Percentiles rank a stretch among this genome's conserved stretches.
phyloP scores from a whole-genome alignment of 2,888 invertebrate species.

The Sepiola atlantica region DNA sequence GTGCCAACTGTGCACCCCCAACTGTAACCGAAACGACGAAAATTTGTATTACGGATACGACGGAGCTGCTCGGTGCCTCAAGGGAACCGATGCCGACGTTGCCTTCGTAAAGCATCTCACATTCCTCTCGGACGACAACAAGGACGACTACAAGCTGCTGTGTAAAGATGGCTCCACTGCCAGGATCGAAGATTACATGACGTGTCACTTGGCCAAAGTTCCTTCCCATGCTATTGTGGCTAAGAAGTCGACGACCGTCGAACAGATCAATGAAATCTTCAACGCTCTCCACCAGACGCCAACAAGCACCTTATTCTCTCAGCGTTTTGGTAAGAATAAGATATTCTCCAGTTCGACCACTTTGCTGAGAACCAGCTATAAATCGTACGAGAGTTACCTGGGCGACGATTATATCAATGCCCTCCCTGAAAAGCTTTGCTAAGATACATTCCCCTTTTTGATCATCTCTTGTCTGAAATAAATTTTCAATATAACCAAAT shows the following conservation, averaged over 20 bases:
- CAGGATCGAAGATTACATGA: constrained; percentile 83
- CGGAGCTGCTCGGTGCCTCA: constrained; percentile 83
- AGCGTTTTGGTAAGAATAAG: background rate
- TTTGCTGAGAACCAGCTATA: background rate
- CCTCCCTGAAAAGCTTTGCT: background rate
- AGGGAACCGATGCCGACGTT: constrained; percentile 88
- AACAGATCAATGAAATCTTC: background rate
- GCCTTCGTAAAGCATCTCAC: constrained; percentile 83
- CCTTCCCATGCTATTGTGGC: constrained; percentile 90
- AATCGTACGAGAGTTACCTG: background rate
- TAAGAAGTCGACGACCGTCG: constrained; percentile 72
- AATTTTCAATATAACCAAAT: background rate
- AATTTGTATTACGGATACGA: constrained; percentile 83
- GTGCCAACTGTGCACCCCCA: constrained; percentile 76
- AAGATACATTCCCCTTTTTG: background rate
- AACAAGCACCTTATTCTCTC: background rate
- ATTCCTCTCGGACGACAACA: constrained; percentile 78
- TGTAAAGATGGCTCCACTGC: constrained; percentile 82
- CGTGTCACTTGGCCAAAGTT: constrained; percentile 90
- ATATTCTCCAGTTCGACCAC: background rate
- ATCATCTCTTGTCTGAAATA: background rate
- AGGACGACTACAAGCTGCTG: constrained; percentile 49
- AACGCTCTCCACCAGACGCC: background rate
- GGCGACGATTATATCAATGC: background rate
- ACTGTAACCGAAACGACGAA: constrained; percentile 60